Evolutionary conservation across 1,140 invertebrate species (phyloP).

Genomic region (Drosophila biarmipes): DNA sequence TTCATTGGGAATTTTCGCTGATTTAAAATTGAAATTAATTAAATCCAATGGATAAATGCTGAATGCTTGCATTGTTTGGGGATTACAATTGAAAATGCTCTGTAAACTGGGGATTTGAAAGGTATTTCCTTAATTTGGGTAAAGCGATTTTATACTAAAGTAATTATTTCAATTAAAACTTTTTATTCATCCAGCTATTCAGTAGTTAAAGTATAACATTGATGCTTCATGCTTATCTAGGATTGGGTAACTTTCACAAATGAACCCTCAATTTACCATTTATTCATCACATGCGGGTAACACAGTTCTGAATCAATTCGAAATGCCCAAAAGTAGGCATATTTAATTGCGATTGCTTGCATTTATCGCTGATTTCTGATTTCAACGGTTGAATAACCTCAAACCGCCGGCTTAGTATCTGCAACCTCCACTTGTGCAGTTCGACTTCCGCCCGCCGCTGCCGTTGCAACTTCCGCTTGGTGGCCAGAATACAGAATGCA

Average conservation of each 20-base stretch:
- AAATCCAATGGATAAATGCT: conserved; percentile 12
- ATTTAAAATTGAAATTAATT: conserved; percentile 36
- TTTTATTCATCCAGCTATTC: not conserved
- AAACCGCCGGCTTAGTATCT: conserved; percentile 12
- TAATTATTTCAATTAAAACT: not conserved
- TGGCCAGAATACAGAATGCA: conserved; percentile 1
- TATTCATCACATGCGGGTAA: conserved; percentile 6
- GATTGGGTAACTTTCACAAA: not conserved
- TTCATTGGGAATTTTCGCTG: conserved; percentile 19
- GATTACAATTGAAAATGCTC: conserved; percentile 14
- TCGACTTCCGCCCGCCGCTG: conserved; percentile 50
- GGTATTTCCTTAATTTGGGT: not conserved
- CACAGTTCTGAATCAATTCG: conserved; percentile 7
- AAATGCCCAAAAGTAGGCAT: conserved; percentile 10
- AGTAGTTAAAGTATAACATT: not conserved
- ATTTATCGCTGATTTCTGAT: conserved; percentile 46
- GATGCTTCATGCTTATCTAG: not conserved
- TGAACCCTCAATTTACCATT: not conserved
- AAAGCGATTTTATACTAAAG: not conserved
- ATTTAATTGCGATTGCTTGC: conserved; percentile 52
- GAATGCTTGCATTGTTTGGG: conserved; percentile 26
- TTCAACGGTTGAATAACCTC: conserved; percentile 22
- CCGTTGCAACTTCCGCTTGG: conserved; percentile 49
- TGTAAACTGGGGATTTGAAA: not conserved
- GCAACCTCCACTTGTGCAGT: conserved; percentile 23